These are phyloP conservation scores for Erynnis tages DNA, from an alignment of 2,888 invertebrate species.

Conservation along the genomic window DNA sequence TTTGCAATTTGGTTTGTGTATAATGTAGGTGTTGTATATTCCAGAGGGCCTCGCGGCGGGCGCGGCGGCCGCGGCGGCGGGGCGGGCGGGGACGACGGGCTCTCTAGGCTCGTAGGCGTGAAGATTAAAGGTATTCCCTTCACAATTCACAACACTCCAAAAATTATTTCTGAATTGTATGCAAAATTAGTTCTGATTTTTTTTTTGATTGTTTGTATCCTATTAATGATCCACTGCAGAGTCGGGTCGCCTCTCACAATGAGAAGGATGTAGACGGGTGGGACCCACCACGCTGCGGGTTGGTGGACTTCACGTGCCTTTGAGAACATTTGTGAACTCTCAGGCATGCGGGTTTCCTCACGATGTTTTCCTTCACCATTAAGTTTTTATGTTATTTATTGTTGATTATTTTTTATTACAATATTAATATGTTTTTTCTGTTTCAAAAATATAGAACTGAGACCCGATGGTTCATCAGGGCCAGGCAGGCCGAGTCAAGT, in stretches of 20 bases:
- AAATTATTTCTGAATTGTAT: not conserved
- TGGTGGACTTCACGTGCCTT: no score
- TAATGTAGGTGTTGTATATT: no score
- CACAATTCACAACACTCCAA: not conserved
- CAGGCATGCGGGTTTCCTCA: no score
- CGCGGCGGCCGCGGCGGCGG: slow-evolving; percentile 30
- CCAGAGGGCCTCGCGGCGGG: slow-evolving; percentile 30
- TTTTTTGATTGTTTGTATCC: no score
- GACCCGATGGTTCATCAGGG: slow-evolving; percentile 49
- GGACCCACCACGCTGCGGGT: no score
- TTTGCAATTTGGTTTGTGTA: no score
- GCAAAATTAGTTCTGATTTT: no score
- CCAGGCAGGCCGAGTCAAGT: slow-evolving; percentile 62
- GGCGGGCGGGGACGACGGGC: slow-evolving; percentile 53
- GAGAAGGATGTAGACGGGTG: no score
- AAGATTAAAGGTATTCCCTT: slow-evolving; percentile 62
- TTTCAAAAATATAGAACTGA: slow-evolving; percentile 51
- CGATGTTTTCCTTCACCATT: no score
- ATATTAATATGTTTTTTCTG: not conserved
- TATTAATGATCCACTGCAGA: no score
- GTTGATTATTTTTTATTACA: slow-evolving; percentile 2
- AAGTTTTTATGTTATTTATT: not conserved
- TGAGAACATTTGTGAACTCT: no score
- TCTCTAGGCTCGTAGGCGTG: slow-evolving; percentile 69
- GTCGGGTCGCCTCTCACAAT: no score